These are phyloP conservation scores for Brachionus rubens DNA, from an alignment of 1,140 invertebrate genomes.

Conservation along the genomic window DNA sequence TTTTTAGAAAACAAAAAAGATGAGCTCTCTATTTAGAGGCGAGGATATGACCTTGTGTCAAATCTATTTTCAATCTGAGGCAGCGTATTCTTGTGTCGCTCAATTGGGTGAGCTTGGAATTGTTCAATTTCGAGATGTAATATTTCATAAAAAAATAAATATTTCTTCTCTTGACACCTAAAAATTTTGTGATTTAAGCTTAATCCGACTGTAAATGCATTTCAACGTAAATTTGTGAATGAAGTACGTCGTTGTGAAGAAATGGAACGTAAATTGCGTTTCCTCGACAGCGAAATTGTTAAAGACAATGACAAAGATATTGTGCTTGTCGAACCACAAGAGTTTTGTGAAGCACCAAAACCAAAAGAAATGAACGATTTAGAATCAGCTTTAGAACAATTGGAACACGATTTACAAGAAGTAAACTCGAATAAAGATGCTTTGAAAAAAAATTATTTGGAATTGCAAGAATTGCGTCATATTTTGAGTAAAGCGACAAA, in stretches of 20 bases:
- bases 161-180: background rate
- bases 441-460: slow-evolving; percentile 85
- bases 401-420: slow-evolving; percentile 57
- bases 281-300: slow-evolving; percentile 84
- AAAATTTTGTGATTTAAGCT: slow-evolving; percentile 1
- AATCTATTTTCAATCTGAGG: slow-evolving; percentile 60
- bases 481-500: slow-evolving; percentile 87
- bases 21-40: slow-evolving; percentile 61
- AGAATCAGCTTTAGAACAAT: slow-evolving; percentile 68
- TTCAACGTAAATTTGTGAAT: slow-evolving; percentile 65
- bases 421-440: slow-evolving; percentile 87
- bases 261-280: slow-evolving; percentile 64
- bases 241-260: slow-evolving; percentile 62
- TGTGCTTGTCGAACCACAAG: slow-evolving; percentile 86
- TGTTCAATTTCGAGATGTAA: slow-evolving; percentile 61
- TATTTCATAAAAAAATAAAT: slow-evolving; percentile 34
- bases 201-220: slow-evolving; percentile 61
- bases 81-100: slow-evolving; percentile 58
- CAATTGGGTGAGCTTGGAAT: slow-evolving; percentile 61
- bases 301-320: slow-evolving; percentile 75
- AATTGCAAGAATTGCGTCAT: slow-evolving; percentile 85
- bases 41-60: slow-evolving; percentile 63
- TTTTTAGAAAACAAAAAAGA: slow-evolving; percentile 47
- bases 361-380: slow-evolving; percentile 93
- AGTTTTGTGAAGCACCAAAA: slow-evolving; percentile 86